Percentiles rank a stretch among this genome's conserved stretches.
Evolutionary conservation across 2,888 invertebrate species (phyloP).

Genomic region (Thyatira batis): DNA sequence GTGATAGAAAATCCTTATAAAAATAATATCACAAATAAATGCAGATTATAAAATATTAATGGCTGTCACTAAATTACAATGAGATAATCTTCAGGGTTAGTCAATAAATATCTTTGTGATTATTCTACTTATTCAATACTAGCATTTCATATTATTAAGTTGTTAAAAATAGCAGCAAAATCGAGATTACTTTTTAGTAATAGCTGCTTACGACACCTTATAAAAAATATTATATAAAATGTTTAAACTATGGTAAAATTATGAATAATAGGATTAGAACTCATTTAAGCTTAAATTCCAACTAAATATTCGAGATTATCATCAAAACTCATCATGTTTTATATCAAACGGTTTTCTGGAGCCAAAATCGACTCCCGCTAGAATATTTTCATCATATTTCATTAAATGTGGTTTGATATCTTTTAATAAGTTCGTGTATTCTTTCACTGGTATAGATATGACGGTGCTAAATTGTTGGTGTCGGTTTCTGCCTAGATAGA

Average conservation of each 20-base stretch:
- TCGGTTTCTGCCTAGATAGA: slow-evolving; percentile 55
- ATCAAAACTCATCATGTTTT: slow-evolving; percentile 66
- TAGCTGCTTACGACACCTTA: too few relatives aligned
- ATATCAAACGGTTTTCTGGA: slow-evolving; percentile 36
- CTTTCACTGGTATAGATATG: slow-evolving; percentile 46
- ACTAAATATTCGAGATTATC: slow-evolving; percentile 6
- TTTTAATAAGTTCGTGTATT: slow-evolving; percentile 43
- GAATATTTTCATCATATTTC: slow-evolving; percentile 44
- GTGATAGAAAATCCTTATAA: slow-evolving; percentile 1
- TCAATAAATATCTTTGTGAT: too few relatives aligned
- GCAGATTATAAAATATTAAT: background rate
- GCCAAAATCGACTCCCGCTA: slow-evolving; percentile 37
- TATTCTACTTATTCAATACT: background rate
- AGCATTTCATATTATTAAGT: too few relatives aligned
- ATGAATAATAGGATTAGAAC: background rate
- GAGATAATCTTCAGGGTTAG: too few relatives aligned
- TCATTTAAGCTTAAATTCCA: background rate
- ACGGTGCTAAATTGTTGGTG: slow-evolving; percentile 51
- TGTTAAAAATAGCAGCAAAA: too few relatives aligned
- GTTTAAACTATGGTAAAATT: background rate
- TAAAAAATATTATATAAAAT: too few relatives aligned
- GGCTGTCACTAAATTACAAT: background rate
- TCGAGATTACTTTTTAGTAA: too few relatives aligned
- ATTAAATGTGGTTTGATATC: slow-evolving; percentile 53
- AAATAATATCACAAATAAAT: slow-evolving; percentile 29